These are phyloP conservation scores for Oreohelix idahoensis DNA, from an alignment of 1,140 invertebrate genomes.

Conservation along the genomic window DNA sequence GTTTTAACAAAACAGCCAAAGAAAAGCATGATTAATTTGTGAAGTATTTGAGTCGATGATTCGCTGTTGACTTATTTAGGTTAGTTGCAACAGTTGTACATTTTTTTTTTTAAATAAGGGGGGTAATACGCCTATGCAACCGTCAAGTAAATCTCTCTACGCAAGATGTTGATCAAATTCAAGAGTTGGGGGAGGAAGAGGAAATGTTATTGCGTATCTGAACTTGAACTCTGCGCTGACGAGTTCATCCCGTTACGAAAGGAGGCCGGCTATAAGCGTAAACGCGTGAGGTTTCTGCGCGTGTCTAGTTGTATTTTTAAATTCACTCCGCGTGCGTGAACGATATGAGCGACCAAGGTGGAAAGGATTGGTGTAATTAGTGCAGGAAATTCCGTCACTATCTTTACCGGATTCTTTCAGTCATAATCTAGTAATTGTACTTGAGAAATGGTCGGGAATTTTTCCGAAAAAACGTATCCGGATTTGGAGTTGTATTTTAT, in stretches of 20 bases:
- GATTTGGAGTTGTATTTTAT: not conserved
- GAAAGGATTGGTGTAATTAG: not conserved
- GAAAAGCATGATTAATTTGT: no score
- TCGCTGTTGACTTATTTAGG: no score
- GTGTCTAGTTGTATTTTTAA: not conserved
- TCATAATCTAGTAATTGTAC: not conserved
- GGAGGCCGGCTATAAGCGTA: not conserved
- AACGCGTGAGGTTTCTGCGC: not conserved
- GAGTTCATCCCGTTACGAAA: conserved; percentile 5
- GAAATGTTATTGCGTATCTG: not conserved
- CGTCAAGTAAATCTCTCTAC: no score
- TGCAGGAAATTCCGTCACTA: not conserved
- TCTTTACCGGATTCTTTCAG: not conserved
- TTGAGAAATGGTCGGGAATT: not conserved
- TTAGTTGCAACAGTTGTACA: no score
- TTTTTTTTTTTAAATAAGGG: no score
- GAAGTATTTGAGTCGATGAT: no score
- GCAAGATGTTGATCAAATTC: no score
- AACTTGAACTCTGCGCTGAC: not conserved
- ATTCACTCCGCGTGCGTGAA: not conserved
- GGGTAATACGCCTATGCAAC: no score
- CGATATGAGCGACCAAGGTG: no score
- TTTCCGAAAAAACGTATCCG: not conserved
- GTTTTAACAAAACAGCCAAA: no score
- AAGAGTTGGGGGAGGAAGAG: not conserved